A percentile compares a stretch with the other conserved stretches of the same genome.
These are phyloP conservation scores for Ibidorhyncha struthersii DNA, from an alignment of 2,113 vertebrate species.

Conservation along the genomic window DNA sequence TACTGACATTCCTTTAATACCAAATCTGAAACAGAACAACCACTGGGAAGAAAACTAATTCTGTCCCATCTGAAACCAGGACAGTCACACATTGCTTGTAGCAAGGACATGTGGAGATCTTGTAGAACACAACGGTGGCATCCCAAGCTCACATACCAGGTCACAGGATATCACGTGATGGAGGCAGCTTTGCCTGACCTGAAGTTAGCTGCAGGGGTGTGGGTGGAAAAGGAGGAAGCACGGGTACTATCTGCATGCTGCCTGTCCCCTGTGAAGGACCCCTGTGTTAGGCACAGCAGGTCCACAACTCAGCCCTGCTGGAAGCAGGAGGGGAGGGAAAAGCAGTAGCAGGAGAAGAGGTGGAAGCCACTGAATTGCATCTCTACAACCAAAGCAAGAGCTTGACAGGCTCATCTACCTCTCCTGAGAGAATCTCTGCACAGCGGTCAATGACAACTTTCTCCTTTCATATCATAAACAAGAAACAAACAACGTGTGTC, in stretches of 20 bases:
- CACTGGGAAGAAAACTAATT: not conserved
- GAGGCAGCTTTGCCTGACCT: not conserved
- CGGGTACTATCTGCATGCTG: no score
- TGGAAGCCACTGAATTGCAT: not conserved
- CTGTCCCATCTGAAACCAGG: not conserved
- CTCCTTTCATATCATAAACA: not conserved
- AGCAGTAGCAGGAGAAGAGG: not conserved
- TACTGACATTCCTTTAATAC: not conserved
- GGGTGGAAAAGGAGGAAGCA: not conserved
- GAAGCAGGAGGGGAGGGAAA: not conserved
- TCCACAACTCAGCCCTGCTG: not conserved
- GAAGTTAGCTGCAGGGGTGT: not conserved
- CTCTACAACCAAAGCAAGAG: not conserved
- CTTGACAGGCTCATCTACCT: not conserved
- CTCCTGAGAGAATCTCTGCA: not conserved
- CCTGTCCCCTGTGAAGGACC: not conserved
- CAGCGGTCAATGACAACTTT: rapidly evolving
- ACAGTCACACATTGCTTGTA: not conserved
- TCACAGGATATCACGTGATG: not conserved
- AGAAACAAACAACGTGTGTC: not conserved
- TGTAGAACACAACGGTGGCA: not conserved
- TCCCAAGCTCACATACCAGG: not conserved
- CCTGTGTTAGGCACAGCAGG: not conserved
- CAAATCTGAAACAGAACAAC: not conserved
- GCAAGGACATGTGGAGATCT: not conserved